These are phyloP conservation scores for Hippoglossus stenolepis DNA, from an alignment of 2,113 vertebrate species.

Conservation along the genomic window DNA sequence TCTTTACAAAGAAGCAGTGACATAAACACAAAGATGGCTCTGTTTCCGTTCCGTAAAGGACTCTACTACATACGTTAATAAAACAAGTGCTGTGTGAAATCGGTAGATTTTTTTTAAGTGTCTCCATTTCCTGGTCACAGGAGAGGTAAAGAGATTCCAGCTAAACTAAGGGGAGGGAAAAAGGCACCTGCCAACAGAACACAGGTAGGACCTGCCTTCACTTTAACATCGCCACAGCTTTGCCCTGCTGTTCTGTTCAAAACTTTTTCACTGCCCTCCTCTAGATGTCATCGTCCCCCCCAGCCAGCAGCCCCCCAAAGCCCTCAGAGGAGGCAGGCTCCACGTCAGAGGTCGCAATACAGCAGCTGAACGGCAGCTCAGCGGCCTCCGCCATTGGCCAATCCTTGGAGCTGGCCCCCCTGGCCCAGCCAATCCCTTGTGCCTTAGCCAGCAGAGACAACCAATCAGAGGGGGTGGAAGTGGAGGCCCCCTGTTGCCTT, in stretches of 20 bases:
- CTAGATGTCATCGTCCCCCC: conserved; percentile 75
- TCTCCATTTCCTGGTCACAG: conserved; percentile 64
- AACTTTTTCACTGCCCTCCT: not conserved
- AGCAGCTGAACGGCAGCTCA: conserved; percentile 89
- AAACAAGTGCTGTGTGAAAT: no score
- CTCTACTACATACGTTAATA: no score
- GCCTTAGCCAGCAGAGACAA: conserved; percentile 92
- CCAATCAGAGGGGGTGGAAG: conserved; percentile 87
- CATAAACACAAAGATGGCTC: no score
- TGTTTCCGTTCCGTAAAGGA: no score
- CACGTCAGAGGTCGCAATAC: conserved; percentile 71
- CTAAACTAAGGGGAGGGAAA: conserved; percentile 85
- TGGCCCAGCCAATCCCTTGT: conserved; percentile 88
- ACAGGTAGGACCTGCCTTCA: conserved; percentile 72
- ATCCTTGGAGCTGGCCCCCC: conserved; percentile 84
- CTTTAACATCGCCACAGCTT: not conserved
- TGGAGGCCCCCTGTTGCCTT: conserved; percentile 85
- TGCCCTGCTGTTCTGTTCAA: not conserved
- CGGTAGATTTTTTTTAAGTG: not conserved
- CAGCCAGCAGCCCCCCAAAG: conserved; percentile 84
- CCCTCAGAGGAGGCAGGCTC: conserved; percentile 79
- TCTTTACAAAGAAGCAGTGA: no score
- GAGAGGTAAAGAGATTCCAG: conserved; percentile 86
- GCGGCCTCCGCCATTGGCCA: conserved; percentile 80
- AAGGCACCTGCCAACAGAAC: conserved; percentile 81